phyloP scores from a whole-genome alignment of 2,113 vertebrate species.

The Xiphophorus maculatus region DNA sequence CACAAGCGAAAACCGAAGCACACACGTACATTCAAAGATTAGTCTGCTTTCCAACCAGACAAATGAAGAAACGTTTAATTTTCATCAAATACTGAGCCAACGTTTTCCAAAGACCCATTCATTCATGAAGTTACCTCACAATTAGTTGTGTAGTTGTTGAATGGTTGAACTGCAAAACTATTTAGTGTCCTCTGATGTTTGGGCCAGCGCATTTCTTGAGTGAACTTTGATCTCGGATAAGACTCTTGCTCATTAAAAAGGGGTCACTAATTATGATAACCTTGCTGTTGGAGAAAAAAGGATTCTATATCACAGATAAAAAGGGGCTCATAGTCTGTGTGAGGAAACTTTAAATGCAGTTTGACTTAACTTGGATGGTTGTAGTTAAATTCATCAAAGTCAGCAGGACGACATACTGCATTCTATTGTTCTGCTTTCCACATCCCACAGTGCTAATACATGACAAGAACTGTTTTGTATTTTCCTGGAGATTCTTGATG shows the following conservation, averaged over 20 bases:
- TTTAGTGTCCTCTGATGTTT: constrained; percentile 37
- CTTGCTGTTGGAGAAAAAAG: background rate
- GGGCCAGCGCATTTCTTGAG: constrained; percentile 18
- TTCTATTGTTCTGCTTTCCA: constrained; percentile 44
- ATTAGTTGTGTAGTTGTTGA: constrained; percentile 51
- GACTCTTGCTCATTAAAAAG: background rate
- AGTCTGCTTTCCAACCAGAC: constrained; percentile 63
- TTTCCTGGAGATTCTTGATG: constrained; percentile 35
- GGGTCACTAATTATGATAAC: constrained; percentile 22
- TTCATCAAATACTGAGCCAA: constrained; percentile 66
- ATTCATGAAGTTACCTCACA: constrained; percentile 46
- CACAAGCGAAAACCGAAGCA: constrained; percentile 42
- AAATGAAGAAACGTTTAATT: constrained; percentile 57
- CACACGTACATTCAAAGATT: constrained; percentile 41
- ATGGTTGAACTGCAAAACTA: constrained; percentile 31
- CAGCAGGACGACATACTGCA: constrained; percentile 32
- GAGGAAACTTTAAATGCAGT: constrained; percentile 20
- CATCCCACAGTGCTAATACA: constrained; percentile 23
- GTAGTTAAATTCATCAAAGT: constrained; percentile 34
- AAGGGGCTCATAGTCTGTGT: constrained; percentile 1
- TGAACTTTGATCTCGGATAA: constrained; percentile 47
- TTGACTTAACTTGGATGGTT: constrained; percentile 17
- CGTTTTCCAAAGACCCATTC: constrained; percentile 74
- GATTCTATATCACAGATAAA: background rate
- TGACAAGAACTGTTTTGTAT: constrained; percentile 41